Conservation (phyloP, 2,888 invertebrate genomes). For the Oscheius sp. region DNA sequence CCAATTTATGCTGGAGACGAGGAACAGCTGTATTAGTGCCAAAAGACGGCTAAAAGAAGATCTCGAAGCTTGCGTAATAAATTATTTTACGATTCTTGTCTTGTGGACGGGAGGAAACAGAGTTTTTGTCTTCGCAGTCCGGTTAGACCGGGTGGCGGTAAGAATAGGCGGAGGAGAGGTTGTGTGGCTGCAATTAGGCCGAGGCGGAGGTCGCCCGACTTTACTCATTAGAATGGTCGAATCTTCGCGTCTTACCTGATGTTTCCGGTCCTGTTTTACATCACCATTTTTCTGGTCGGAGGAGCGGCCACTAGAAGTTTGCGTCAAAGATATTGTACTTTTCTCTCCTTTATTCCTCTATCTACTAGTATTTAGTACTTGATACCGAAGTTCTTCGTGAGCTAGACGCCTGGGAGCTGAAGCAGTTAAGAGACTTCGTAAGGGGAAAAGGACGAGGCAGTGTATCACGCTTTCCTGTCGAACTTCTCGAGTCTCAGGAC, state of each 20-base stretch:
- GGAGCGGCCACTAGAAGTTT: neutral
- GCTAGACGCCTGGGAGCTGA: constrained; percentile 56
- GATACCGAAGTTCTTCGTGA: constrained; percentile 14
- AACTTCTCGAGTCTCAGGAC: neutral
- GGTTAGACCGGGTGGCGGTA: neutral
- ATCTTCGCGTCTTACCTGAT: neutral
- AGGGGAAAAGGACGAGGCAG: constrained; percentile 37
- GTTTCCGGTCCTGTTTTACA: neutral
- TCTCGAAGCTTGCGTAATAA: constrained; percentile 13
- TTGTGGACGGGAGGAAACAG: too few species aligned
- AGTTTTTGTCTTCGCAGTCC: neutral
- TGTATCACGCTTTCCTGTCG: constrained; percentile 12
- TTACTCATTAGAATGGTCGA: constrained; percentile 21
- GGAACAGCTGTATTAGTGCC: constrained; percentile 15
- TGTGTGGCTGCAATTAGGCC: constrained; percentile 12
- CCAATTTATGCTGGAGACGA: constrained; percentile 16
- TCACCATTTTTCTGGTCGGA: neutral
- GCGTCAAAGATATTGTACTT: constrained; percentile 18
- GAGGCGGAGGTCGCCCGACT: constrained; percentile 23
- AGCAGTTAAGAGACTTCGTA: constrained; percentile 54
- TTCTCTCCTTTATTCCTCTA: neutral
- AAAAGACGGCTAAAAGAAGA: neutral
- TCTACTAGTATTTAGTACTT: neutral
- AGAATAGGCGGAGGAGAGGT: too few species aligned
- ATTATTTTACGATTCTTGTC: too few species aligned